Evolutionary conservation across 2,888 invertebrate genomes (phyloP), one percentile per base, ranked within the genome.

Genomic region (Lagria hirta): DNA sequence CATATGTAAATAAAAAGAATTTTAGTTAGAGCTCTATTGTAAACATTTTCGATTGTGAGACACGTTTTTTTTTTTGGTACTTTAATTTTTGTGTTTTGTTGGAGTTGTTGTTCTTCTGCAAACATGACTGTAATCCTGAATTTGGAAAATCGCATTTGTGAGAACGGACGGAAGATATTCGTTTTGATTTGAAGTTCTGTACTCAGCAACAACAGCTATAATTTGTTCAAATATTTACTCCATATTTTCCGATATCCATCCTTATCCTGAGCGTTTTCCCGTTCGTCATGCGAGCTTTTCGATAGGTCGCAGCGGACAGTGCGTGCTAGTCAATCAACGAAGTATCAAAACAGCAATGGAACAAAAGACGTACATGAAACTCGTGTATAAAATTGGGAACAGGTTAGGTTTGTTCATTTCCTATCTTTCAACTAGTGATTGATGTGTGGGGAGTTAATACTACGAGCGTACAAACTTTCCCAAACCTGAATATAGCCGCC

Each of bases 361-460:
- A 61, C 61, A 62, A 60, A 58, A 60, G 54, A 44, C 58, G 55
- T 58, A 57, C 60, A 60, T 60, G 61, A 62, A 65, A 58, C 60
- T 55, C 52, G 48, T 60, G 54, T 58, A 64, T 61, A 60, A 64
- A 64, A 66, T 62, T 59, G 61, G 60, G 62, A 60, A 51, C 60
- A 60, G 60, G 63, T 65, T 64, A 62, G 67, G 66, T 68, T 64
- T 68, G 69, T 69, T 70, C 70, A 70, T 70, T 70, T 70, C 70
- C 70, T 69, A 70, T 69, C 70, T 70, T 70, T 70, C 70, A 70
- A 54, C 56, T 50, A 42, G 60, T 69, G 70, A 70, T 70, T 70
- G 70, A 70, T 70, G 69, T 64, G 64, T 65, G 68, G 61, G 51
- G 54, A 58, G 55, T 51, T 54, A 55, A 51, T 52, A 44, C 53